Base-by-base conservation (phyloP, 2,797 vertebrate genomes). In the Halcyon badia region DNA sequence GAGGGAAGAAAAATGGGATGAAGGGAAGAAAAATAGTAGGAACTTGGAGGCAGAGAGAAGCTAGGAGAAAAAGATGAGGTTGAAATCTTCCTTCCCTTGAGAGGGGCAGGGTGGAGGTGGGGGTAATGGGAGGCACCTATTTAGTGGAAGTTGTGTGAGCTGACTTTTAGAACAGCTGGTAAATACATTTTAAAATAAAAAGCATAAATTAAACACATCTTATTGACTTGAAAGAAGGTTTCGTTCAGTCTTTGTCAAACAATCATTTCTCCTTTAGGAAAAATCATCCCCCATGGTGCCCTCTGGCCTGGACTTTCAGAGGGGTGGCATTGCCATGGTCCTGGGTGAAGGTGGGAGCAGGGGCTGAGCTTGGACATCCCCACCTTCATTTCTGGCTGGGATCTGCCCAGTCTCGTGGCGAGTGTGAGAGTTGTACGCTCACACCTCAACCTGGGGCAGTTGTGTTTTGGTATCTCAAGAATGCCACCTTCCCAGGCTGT, bases 241-340 rank as follows among this genome's bases (percentile, higher is more conserved):
- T 75, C 51, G 16, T 60, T 70, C 26, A 76, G 33, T 24, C 48
- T 62, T 57, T 57, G 39, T 11, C n/a, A 77, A 61, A 20, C 5
- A 51, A 46, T 18, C 2, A 14, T 46, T 46, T 37, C 26, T 60
- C 44, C 30, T 13, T 25, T 16, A 56, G 69, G 37, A 46, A 76
- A 37, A 24, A 31, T 3, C 0, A 0, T 1, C 8, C 31, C 25
- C 19, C 0, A 0, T 21, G 24, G 18, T 61, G n/a, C 21, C 19
- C 35, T 41, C 69, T 49, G 46, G 44, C 22, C 52, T 30, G 30
- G 37, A 3, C 14, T 75, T 75, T 15, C 1, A 5, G 56, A 30
- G 46, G 9, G 28, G 14, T 1, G 6, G 13, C 42, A 48, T 46
- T 60, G 57, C 33, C 44, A 24, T 2, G 3, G 26, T 48, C 24